phyloP scores from a whole-genome alignment of 2,888 invertebrate species.

The Glaucopsyche alexis region DNA sequence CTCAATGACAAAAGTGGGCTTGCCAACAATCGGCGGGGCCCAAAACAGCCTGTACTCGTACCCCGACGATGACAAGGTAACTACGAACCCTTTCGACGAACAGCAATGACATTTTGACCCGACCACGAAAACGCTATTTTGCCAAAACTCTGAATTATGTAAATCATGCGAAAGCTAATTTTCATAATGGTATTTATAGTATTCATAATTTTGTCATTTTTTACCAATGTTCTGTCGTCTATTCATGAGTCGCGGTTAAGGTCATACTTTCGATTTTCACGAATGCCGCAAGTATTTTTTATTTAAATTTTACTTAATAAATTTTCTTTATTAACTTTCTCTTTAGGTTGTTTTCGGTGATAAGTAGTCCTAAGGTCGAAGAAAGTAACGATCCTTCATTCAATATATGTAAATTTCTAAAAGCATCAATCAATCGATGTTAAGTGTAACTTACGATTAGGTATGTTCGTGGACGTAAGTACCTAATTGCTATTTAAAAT shows the following conservation, averaged over 20 bases:
- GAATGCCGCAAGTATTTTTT: not conserved
- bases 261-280: slow-evolving; percentile 17
- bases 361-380: not conserved
- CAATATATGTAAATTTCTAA: slow-evolving; percentile 1
- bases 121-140: slow-evolving; percentile 20
- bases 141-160: not conserved
- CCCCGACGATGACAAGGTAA: slow-evolving; percentile 67
- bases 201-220: slow-evolving; percentile 1
- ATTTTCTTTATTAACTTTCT: slow-evolving; percentile 17
- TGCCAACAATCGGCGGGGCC: slow-evolving; percentile 61
- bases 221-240: not conserved
- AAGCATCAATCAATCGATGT: not conserved
- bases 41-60: slow-evolving; percentile 63
- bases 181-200: not conserved
- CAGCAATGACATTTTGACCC: slow-evolving; percentile 38
- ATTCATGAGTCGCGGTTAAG: slow-evolving; percentile 7
- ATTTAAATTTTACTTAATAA: slow-evolving; percentile 9
- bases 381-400: not conserved
- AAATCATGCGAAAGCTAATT: slow-evolving; percentile 9
- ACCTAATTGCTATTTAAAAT: no score
- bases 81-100: slow-evolving; percentile 69
- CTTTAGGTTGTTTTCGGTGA: not conserved
- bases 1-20: slow-evolving; percentile 67
- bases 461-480: no score
- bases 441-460: not conserved